Base-by-base conservation (phyloP, 1,140 invertebrate species). In the Holotrichia oblita region DNA sequence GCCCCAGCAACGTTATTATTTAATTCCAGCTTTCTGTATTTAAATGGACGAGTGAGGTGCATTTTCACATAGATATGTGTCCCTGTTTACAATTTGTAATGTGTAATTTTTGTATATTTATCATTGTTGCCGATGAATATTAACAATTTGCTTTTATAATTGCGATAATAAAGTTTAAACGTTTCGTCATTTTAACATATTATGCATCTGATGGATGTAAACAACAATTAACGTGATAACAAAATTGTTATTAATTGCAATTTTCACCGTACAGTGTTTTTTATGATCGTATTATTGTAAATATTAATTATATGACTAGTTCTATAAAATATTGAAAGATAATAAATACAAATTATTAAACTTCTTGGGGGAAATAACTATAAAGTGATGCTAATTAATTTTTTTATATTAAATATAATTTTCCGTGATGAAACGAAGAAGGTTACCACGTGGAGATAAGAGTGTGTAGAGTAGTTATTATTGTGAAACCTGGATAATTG, bases 401-500 rank as follows among this genome's bases (percentile, higher is more conserved):
- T 55, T n/a, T 3, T 55, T 55, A 55, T 55, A 55, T 17, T n/a
- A 17, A 6, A 17, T 55, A 55, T 55, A 17, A 17, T 55, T 55
- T 17, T 14, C 3, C 14, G n/a, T 17, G 14, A 55, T 55, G 3
- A 55, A 17, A n/a, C 0, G 0, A 44, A n/a, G 6, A 55, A 55
- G 17, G 14, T 69, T 69, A 9, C 17, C 61, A 20, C 14, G 22
- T 69, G 27, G 7, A 20, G n/a, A 69, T 27, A 69, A 69, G 61
- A 69, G 22, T 7, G 61, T 22, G 6, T 10, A 14, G 10, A 12
- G 22, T 14, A 69, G 27, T 22, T 69, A 69, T 69, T 69, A 69
- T 69, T 69, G 22, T 69, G 61, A 69, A 69, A 69, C 61, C 61
- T 69, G 61, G 17, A 69, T 69, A 69, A 69, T 69, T 69, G 27